Base-by-base conservation (phyloP, 2,888 invertebrate genomes). In the Drosophila dives region DNA sequence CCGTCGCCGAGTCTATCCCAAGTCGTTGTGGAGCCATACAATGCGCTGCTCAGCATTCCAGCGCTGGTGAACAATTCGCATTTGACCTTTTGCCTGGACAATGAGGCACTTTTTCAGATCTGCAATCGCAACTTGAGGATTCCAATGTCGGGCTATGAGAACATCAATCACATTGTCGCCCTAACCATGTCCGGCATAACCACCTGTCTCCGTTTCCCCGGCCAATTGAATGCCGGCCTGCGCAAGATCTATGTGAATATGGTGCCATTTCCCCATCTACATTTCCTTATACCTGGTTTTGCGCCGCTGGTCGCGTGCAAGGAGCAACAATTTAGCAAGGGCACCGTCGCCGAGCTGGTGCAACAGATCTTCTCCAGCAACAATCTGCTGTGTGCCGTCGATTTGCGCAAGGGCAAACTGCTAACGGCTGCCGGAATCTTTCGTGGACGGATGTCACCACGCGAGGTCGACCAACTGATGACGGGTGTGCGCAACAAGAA, bases 241-340 rank as follows among this genome's bases (percentile, higher is more conserved):
- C 94, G 97, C 26, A 96, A 98, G 93, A 93, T 97, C n/a, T 96
- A 96, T 0, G 96, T 97, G 33, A 98, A 98, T 92, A 97, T 98
- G 97, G 97, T 98, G 1, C 98, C 98, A 0, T 98, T 97, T 94
- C 98, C 98, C 0, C 94, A 97, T 23, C 94, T 97, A 0, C 97
- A 97, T 91, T 97, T 97, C 94, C 97, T 97, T 90, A 97, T 97
- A 94, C 96, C 97, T 5, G 94, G 94, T 20, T 95, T 97, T 90
- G 97, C 97, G 0, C 97, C 97, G 0, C 93, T 97, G 40, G 84
- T 83, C 32, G 83, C 86, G 17, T 85, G 87, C 72, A 75, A 79
- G 33, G 86, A 88, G 67, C 86, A 86, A 49, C 86, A 87, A 68
- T 87, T 86, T 33, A 84, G 84, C 72, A 86, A 89, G 64, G 33